phyloP scores from a whole-genome alignment of 2,888 invertebrate species.

The Cerastoderma edule region DNA sequence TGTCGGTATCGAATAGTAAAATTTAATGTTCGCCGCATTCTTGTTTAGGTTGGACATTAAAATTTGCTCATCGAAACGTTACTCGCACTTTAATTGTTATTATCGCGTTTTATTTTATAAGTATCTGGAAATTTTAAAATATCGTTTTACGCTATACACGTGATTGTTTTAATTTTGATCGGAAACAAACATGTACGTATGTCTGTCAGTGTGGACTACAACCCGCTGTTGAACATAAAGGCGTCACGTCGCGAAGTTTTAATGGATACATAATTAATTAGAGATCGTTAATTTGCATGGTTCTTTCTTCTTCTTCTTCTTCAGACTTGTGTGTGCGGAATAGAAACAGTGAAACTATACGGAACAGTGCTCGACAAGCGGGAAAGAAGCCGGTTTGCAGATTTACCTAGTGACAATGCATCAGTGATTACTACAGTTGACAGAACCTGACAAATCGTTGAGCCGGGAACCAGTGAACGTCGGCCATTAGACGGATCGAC shows the following conservation, averaged over 20 bases:
- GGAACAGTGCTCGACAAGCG: neutral
- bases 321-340: slow-evolving; percentile 14
- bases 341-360: neutral
- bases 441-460: too few species aligned
- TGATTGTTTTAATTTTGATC: too few species aligned
- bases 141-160: slow-evolving; percentile 23
- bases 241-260: slow-evolving; percentile 8
- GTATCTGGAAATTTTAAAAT: slow-evolving; percentile 39
- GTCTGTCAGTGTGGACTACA: too few species aligned
- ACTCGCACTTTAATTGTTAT: slow-evolving; percentile 27
- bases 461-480: too few species aligned
- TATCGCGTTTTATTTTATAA: slow-evolving; percentile 38
- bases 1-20: slow-evolving; percentile 23
- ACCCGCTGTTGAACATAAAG: slow-evolving; percentile 7
- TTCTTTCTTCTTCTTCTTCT: slow-evolving; percentile 18
- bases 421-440: too few species aligned
- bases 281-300: slow-evolving; percentile 2
- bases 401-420: too few species aligned
- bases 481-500: too few species aligned
- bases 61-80: slow-evolving; percentile 26
- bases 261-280: slow-evolving; percentile 24
- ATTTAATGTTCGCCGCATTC: slow-evolving; percentile 23
- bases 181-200: too few species aligned
- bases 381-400: too few species aligned
- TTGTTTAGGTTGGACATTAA: slow-evolving; percentile 36